Conservation (phyloP, 2,888 invertebrate genomes). For the Hetaerina titia region DNA sequence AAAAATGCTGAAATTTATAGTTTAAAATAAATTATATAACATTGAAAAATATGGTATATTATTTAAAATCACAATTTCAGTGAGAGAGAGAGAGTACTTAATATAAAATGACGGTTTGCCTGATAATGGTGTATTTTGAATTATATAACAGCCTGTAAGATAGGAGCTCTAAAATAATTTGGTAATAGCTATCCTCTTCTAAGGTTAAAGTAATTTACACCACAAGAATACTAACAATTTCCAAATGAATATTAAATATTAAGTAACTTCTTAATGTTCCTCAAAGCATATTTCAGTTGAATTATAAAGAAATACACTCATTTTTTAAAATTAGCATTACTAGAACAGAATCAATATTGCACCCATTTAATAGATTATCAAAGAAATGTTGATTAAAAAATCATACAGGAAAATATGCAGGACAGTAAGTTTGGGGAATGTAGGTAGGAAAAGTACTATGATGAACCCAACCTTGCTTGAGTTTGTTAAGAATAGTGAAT, state of each 20-base stretch:
- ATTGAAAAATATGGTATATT: neutral
- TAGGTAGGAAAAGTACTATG: conserved; percentile 45
- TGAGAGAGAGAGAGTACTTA: neutral
- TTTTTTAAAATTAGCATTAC: neutral
- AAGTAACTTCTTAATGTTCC: neutral
- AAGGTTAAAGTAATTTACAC: neutral
- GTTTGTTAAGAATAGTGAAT: conserved; percentile 58
- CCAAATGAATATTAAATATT: neutral
- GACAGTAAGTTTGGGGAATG: conserved; percentile 47
- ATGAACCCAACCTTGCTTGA: conserved; percentile 65
- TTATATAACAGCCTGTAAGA: neutral
- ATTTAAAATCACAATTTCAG: neutral
- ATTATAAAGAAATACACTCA: neutral
- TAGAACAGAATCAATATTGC: conserved; percentile 32
- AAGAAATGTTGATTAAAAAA: neutral
- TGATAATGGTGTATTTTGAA: neutral
- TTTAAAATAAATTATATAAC: neutral
- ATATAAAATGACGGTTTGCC: neutral
- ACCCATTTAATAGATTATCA: conserved; percentile 34
- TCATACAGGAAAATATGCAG: neutral
- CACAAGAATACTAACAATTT: neutral
- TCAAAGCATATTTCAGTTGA: neutral
- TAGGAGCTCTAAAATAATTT: neutral
- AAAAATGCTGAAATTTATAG: neutral
- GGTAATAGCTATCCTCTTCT: neutral